These are phyloP conservation scores for Chelonia mydas DNA, from an alignment of 2,797 vertebrate genomes.

Conservation along the genomic window DNA sequence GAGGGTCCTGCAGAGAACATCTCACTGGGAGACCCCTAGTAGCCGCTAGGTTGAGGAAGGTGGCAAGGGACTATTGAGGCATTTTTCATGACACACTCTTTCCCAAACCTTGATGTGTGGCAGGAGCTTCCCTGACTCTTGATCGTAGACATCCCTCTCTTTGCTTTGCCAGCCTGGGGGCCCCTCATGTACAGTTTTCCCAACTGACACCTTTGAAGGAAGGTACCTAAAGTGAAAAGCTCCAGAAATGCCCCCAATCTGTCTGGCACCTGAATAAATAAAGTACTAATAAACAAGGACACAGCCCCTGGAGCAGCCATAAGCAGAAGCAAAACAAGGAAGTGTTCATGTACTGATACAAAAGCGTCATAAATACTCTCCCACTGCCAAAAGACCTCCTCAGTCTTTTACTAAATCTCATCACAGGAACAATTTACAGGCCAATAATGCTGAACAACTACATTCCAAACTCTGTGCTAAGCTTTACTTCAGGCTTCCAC, in stretches of 20 bases:
- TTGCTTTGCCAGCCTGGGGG: not conserved
- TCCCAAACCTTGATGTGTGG: not conserved
- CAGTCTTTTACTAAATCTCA: conserved; percentile 62
- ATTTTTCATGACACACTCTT: not conserved
- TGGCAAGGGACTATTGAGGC: not conserved
- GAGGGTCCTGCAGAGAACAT: not conserved
- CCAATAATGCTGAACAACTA: conserved; percentile 57
- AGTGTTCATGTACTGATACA: conserved; percentile 22
- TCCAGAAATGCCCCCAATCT: conserved; percentile 9
- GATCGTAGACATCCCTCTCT: rapidly evolving
- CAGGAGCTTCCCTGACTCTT: rapidly evolving
- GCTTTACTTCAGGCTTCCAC: conserved; percentile 56
- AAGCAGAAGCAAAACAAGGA: conserved; percentile 32
- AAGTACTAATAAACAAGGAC: conserved; percentile 24
- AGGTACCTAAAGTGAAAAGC: not conserved
- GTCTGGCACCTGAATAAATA: not conserved
- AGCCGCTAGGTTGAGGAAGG: not conserved
- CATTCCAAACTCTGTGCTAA: conserved; percentile 34
- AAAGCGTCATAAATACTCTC: conserved; percentile 63
- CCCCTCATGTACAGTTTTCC: rapidly evolving
- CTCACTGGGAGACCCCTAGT: not conserved
- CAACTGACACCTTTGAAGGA: not conserved
- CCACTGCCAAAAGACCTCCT: conserved; percentile 52
- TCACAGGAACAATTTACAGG: conserved; percentile 63
- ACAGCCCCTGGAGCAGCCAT: not conserved